A percentile compares a stretch with the other conserved stretches of the same genome.
Evolutionary conservation across 1,140 invertebrate genomes (phyloP).

Genomic region (Drosophila carrolli): DNA sequence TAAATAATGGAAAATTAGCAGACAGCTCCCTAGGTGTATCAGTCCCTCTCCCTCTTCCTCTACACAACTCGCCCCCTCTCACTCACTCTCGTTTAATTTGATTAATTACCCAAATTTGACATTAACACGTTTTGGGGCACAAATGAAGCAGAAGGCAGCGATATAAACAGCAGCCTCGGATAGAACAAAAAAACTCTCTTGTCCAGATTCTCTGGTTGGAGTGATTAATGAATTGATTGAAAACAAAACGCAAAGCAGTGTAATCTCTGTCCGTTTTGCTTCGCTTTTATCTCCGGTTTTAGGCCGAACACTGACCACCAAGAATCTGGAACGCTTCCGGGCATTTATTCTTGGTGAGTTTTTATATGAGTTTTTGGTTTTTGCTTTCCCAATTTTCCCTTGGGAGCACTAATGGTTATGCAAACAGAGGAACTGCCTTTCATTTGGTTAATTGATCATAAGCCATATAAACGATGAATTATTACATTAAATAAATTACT

Average conservation of each 20-base stretch:
- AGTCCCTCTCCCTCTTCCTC: constrained; percentile 8
- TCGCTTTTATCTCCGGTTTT: constrained; percentile 26
- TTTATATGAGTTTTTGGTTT: constrained; percentile 3
- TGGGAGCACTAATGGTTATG: constrained; percentile 11
- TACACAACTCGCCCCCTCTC: neutral
- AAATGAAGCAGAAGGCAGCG: constrained; percentile 72
- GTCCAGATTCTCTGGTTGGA: constrained; percentile 23
- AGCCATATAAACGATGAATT: neutral
- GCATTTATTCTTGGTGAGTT: constrained; percentile 26
- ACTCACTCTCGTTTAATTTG: constrained; percentile 52
- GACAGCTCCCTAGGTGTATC: constrained; percentile 10
- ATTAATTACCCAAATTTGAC: constrained; percentile 73
- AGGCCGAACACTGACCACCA: constrained; percentile 54
- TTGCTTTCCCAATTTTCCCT: constrained; percentile 9
- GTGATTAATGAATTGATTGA: constrained; percentile 77
- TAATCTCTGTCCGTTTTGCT: constrained; percentile 38
- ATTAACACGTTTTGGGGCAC: constrained; percentile 71
- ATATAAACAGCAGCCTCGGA: constrained; percentile 50
- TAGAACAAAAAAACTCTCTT: constrained; percentile 33
- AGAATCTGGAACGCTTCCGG: constrained; percentile 49
- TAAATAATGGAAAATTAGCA: constrained; percentile 65
- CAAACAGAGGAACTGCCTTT: neutral
- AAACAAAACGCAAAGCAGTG: constrained; percentile 39
- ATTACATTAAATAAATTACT: constrained; percentile 2
- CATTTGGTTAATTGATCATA: constrained; percentile 22